A percentile compares a stretch with the other conserved stretches of the same genome.
Evolutionary conservation across 2,888 invertebrate species (phyloP).

Genomic region (Sphaerophoria rueppellii): DNA sequence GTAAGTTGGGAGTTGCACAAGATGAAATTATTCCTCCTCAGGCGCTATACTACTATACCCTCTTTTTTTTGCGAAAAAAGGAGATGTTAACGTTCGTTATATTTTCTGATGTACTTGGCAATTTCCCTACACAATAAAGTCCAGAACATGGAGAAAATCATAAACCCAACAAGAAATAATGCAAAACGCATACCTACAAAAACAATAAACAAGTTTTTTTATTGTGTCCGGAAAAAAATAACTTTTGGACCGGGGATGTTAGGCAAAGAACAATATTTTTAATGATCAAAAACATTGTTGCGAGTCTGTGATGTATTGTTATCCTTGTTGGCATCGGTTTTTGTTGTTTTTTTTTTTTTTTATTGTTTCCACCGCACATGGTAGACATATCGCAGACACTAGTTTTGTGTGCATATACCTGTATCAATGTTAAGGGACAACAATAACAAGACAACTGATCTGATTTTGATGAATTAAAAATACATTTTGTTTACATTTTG

Average conservation of each 20-base stretch:
- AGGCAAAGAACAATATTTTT: constrained; percentile 63
- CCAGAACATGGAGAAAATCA: not conserved
- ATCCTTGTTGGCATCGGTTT: constrained; percentile 3
- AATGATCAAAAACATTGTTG: constrained; percentile 69
- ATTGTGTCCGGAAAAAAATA: no score
- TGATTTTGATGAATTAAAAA: no score
- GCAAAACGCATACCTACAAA: constrained; percentile 37
- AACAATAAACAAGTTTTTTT: not conserved
- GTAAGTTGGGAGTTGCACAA: constrained; percentile 3
- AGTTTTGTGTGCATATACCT: no score
- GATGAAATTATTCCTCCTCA: constrained; percentile 42
- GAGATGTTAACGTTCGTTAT: constrained; percentile 45
- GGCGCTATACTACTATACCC: constrained; percentile 35
- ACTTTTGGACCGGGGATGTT: not conserved
- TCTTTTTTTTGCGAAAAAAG: constrained; percentile 2
- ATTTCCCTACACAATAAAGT: constrained; percentile 46
- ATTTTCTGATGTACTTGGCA: constrained; percentile 29
- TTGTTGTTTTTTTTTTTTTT: no score
- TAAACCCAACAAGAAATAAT: constrained; percentile 13
- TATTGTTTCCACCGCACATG: no score
- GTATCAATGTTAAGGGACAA: no score
- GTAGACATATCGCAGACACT: no score
- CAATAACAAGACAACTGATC: no score
- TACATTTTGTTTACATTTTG: no score
- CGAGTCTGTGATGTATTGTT: constrained; percentile 48